These are phyloP conservation scores for Stomorhina lunata DNA, from an alignment of 2,888 invertebrate species.

Conservation along the genomic window DNA sequence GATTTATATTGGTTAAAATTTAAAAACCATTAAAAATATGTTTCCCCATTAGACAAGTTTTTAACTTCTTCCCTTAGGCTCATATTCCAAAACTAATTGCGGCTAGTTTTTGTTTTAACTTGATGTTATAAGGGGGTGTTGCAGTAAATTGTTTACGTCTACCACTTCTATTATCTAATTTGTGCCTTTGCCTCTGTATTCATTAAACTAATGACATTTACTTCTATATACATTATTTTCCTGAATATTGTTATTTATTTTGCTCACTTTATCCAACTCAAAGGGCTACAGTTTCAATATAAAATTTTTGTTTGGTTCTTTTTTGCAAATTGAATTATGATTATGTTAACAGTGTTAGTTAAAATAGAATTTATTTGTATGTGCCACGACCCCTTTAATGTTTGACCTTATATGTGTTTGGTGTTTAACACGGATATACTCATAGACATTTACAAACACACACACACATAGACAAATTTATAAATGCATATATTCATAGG, in stretches of 20 bases:
- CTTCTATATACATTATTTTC: too few relatives aligned
- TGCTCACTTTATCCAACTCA: neutral
- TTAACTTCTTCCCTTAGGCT: too few relatives aligned
- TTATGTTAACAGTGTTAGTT: conserved; percentile 6
- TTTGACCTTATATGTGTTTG: neutral
- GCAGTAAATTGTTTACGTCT: too few relatives aligned
- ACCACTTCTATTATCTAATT: too few relatives aligned
- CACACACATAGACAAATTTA: neutral
- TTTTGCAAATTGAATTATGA: conserved; percentile 51
- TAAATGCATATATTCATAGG: neutral
- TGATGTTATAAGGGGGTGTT: too few relatives aligned
- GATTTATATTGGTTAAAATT: too few relatives aligned
- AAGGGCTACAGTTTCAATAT: neutral
- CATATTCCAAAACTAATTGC: too few relatives aligned
- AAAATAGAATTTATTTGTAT: neutral
- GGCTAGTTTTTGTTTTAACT: too few relatives aligned
- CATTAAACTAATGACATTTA: too few relatives aligned
- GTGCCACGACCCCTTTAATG: neutral
- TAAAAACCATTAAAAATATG: too few relatives aligned
- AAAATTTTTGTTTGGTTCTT: neutral
- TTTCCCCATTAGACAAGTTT: too few relatives aligned
- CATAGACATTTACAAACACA: neutral
- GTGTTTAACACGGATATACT: neutral
- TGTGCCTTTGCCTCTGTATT: too few relatives aligned
- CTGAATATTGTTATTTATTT: neutral